Base-by-base conservation (phyloP, 2,113 vertebrate species). In the Psilopogon haemacephalus region DNA sequence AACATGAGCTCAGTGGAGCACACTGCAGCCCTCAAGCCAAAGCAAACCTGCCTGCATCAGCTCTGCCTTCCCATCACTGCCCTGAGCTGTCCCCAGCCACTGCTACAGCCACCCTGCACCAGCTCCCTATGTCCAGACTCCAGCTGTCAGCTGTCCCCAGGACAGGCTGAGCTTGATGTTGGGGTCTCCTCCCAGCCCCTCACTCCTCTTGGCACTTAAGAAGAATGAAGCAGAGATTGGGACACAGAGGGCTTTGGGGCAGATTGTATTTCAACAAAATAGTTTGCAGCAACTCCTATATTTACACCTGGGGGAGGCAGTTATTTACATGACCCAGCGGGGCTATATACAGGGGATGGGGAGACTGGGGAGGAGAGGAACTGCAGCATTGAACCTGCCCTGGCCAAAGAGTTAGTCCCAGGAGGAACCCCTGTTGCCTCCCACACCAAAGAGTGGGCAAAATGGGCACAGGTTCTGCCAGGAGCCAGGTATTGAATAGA, bases 261-360 rank as follows among this genome's bases (percentile, higher is more conserved):
- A 85, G 67, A 94, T 95, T 98, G 98, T 98, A 98, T 98, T 97
- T 98, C 97, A 98, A 98, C 98, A 98, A 98, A 98, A 98, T 98
- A 98, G 98, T 95, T 98, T 97, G 98, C 98, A 98, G 96, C 95
- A 55, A 97, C 98, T 98, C 98, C 98, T 98, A 98, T 98, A 98
- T 98, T 97, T 98, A 98, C 98, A 96, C 77, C 93, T 55, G 82
- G 77, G 65, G 71, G 26, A 7, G n/a, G 46, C 16, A 11, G 28
- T 62, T 94, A 90, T 94, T 95, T 95, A 95, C 94, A 93, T n/a
- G 81, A 92, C 62, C 79, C 11, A 1, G n/a, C 32, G 28, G 86
- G 65, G 8, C 48, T 95, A 96, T 94, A 77, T 95, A 94, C 95
- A 92, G 70, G 30, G 35, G 20, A 63, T 8, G 5, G 12, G 42